These are phyloP conservation scores for Todiramphus chloris DNA, from an alignment of 2,113 vertebrate genomes.

Conservation along the genomic window DNA sequence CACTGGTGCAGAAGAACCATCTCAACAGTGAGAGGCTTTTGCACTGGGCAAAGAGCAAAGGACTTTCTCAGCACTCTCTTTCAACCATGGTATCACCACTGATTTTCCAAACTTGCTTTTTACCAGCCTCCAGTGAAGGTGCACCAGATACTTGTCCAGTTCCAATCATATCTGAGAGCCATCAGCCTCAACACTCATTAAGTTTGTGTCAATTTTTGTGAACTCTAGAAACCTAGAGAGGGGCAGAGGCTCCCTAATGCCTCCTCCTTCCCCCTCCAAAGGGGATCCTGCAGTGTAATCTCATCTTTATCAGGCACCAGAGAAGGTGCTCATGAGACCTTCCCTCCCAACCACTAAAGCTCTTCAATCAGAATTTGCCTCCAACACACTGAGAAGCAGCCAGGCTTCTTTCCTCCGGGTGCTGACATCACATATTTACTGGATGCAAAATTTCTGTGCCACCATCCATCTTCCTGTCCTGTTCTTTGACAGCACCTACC, in stretches of 20 bases:
- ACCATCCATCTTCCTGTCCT: background rate
- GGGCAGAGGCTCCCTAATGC: background rate
- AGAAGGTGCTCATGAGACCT: background rate
- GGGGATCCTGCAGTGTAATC: background rate
- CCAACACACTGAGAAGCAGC: background rate
- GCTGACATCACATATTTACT: background rate
- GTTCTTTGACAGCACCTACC: background rate
- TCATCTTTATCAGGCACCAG: background rate
- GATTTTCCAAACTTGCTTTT: background rate
- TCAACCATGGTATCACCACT: background rate
- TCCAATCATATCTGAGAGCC: background rate
- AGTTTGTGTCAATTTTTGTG: background rate
- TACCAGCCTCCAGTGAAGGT: background rate
- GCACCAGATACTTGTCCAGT: background rate
- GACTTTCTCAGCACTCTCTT: background rate
- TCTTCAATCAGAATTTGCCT: background rate
- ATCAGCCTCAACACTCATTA: background rate
- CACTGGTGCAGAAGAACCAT: background rate
- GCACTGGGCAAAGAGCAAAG: background rate
- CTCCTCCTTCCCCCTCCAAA: background rate
- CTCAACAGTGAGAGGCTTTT: rapidly evolving
- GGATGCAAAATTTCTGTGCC: background rate
- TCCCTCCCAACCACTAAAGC: background rate
- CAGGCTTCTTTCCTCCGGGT: background rate
- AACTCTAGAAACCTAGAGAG: background rate